These are phyloP conservation scores for Helicoverpa assulta DNA, from an alignment of 2,888 invertebrate genomes.

Conservation along the genomic window DNA sequence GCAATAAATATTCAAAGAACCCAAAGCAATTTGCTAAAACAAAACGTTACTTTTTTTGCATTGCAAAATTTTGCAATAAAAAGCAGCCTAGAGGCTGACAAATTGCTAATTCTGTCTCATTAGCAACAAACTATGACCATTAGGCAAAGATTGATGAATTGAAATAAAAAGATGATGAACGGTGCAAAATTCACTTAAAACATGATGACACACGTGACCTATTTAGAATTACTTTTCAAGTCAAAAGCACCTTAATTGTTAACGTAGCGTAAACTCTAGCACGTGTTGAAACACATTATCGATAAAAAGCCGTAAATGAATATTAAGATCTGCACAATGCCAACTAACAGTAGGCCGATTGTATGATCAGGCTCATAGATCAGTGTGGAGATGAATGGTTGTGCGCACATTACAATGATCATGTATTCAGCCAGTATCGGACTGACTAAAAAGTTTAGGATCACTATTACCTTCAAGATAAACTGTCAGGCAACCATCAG, in stretches of 20 bases:
- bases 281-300: too few species aligned
- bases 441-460: too few species aligned
- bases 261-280: too few species aligned
- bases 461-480: too few species aligned
- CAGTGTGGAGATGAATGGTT: too few species aligned
- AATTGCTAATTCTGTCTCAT: slow-evolving; percentile 51
- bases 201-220: slow-evolving; percentile 26
- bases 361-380: too few species aligned
- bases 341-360: too few species aligned
- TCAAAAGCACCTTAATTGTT: neutral
- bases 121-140: slow-evolving; percentile 47
- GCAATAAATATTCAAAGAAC: slow-evolving; percentile 28
- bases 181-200: slow-evolving; percentile 30
- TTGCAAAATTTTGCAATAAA: slow-evolving; percentile 52
- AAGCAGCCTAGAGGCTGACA: slow-evolving; percentile 11
- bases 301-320: too few species aligned
- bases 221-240: neutral
- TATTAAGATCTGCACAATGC: too few species aligned
- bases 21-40: slow-evolving; percentile 20
- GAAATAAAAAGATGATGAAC: slow-evolving; percentile 49
- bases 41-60: slow-evolving; percentile 38
- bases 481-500: too few species aligned
- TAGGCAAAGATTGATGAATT: slow-evolving; percentile 52
- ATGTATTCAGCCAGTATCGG: too few species aligned
- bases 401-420: too few species aligned